Conservation (phyloP, 2,888 invertebrate genomes). For the Drosophila mimetica region DNA sequence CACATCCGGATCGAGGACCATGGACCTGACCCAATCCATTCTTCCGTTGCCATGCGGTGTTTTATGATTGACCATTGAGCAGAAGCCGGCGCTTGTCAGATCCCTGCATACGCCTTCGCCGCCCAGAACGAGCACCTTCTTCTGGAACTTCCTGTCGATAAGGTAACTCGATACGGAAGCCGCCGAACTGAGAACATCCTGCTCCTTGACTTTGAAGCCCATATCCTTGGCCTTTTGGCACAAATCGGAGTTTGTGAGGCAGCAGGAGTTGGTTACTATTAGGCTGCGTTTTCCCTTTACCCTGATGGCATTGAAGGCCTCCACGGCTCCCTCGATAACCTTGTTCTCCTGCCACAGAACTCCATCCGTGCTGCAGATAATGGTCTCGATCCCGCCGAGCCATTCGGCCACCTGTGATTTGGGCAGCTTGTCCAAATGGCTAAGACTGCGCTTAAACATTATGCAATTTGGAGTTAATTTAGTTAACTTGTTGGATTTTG, state of each 20-base stretch:
- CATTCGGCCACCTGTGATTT: conserved; percentile 52
- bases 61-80: neutral
- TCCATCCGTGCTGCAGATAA: conserved; percentile 63
- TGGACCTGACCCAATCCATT: conserved; percentile 7
- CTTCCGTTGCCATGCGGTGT: neutral
- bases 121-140: conserved; percentile 55
- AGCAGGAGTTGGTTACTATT: conserved; percentile 53
- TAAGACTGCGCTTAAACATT: conserved; percentile 55
- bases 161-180: conserved; percentile 45
- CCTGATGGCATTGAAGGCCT: conserved; percentile 49
- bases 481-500: neutral
- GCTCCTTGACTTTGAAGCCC: conserved; percentile 32
- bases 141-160: conserved; percentile 38
- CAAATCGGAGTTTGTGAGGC: conserved; percentile 2
- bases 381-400: conserved; percentile 50
- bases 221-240: conserved; percentile 33
- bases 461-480: neutral
- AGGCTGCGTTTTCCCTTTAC: conserved; percentile 38
- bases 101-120: conserved; percentile 47
- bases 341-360: conserved; percentile 57
- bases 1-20: conserved; percentile 47
- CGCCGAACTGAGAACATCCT: conserved; percentile 38
- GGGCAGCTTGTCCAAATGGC: conserved; percentile 45
- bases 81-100: conserved; percentile 37
- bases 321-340: conserved; percentile 43